Conservation (phyloP, 2,888 invertebrate genomes). For the Cerastis leucographa region DNA sequence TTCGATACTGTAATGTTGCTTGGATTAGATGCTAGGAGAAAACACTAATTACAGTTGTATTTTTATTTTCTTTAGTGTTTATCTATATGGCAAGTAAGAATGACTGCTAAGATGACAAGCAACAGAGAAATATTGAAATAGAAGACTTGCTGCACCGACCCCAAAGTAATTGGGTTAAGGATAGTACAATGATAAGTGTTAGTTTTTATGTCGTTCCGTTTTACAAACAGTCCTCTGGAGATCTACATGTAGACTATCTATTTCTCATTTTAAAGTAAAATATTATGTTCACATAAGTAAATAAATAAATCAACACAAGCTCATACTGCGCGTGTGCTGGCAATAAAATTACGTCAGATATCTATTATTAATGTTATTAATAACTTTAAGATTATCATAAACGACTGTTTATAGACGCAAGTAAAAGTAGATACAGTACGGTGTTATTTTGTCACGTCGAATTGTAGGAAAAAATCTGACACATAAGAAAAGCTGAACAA, state of each 20-base stretch:
- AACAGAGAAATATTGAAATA: neutral
- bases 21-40: neutral
- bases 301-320: constrained; percentile 2
- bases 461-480: neutral
- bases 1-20: constrained; percentile 23
- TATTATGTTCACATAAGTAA: neutral
- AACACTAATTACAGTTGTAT: neutral
- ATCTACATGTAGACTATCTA: neutral
- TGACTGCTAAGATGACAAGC: neutral
- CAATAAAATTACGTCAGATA: constrained; percentile 3
- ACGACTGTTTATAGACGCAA: neutral
- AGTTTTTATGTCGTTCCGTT: neutral
- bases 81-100: too few species aligned
- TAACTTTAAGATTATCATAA: neutral
- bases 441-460: neutral
- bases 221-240: neutral
- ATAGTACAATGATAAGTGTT: neutral
- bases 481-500: neutral
- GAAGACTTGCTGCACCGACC: neutral
- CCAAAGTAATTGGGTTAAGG: neutral
- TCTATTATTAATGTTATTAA: neutral
- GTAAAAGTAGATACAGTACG: neutral
- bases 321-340: neutral
- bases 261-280: neutral
- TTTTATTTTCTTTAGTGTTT: neutral